Evolutionary conservation across 2,888 invertebrate species (phyloP), one percentile per base, ranked within the genome.

Genomic region (Keiferia lycopersicella): DNA sequence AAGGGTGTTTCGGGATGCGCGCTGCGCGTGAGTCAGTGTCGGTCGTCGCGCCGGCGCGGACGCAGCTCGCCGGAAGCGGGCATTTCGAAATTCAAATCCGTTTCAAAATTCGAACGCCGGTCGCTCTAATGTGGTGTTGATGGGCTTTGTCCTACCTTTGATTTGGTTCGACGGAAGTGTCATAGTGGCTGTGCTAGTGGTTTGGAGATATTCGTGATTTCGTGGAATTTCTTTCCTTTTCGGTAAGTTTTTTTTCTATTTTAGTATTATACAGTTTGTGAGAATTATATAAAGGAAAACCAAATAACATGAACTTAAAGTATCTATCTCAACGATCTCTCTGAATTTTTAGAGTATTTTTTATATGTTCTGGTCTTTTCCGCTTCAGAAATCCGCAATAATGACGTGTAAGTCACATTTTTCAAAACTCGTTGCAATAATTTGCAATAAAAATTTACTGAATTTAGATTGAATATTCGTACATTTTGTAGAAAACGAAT

Each of bases 1-100:
- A 79, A 85, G 87, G 87, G 88, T 87, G 87, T 84, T 84, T 82
- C 80, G 77, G 81, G 85, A 84, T 83, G 87, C 56, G 45, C 41
- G 41, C 34, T 41, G 41, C 78, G 86, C 79, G 74, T 90, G 91
- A 90, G 83, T 91, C 91, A 91, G 91, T 90, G 85, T 80, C 82
- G 87, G 82, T 75, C 79, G 71, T 79, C 83, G 78, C 84, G 84
- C 81, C 83, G 83, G 84, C 87, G 86, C 84, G 85, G 81, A 87
- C 88, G 86, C 82, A 72, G 71, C 75, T 76, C 68, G 73, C 73
- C 73, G 73, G 75, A 72, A 74, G 74, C 72, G 67, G 62, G 61
- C 62, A 61, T 61, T 63, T 66, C 71, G 57, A 74, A 76, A 75
- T 73, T 73, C 74, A 68, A 75, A 75, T 73, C 56, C 56, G 7